These are phyloP conservation scores for Coendou prehensilis DNA, from an alignment of 2,797 vertebrate species.

Conservation along the genomic window DNA sequence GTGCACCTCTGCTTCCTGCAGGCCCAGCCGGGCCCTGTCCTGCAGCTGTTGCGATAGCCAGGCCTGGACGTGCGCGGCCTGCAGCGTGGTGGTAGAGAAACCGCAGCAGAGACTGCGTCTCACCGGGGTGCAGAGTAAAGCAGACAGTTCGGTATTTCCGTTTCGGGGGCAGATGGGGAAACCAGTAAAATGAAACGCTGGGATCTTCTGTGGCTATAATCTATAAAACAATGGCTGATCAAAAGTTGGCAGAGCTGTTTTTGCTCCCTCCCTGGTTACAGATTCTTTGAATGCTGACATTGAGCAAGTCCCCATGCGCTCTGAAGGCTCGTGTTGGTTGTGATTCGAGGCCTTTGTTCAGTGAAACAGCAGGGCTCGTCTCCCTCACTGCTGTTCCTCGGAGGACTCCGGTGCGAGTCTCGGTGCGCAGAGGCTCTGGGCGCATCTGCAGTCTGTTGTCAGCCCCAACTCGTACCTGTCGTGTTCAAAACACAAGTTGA, in stretches of 20 bases:
- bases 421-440: neutral
- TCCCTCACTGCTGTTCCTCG: neutral
- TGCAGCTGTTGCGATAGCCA: neutral
- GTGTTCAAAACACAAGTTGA: constrained; percentile 17
- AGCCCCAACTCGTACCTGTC: neutral
- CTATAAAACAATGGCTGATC: constrained; percentile 40
- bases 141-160: neutral
- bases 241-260: constrained; percentile 47
- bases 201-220: constrained; percentile 28
- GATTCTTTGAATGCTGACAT: constrained; percentile 47
- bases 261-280: neutral
- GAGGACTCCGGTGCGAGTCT: neutral
- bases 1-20: neutral
- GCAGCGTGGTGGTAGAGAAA: neutral
- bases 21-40: neutral
- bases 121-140: neutral
- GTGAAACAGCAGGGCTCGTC: neutral
- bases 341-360: constrained; percentile 42
- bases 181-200: constrained; percentile 48
- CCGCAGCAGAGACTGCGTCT: neutral
- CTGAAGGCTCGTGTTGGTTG: neutral
- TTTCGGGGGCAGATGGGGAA: neutral
- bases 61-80: neutral
- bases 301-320: neutral
- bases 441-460: neutral